Conservation (phyloP, 2,113 vertebrate genomes). For the Probosciger aterrimus region DNA sequence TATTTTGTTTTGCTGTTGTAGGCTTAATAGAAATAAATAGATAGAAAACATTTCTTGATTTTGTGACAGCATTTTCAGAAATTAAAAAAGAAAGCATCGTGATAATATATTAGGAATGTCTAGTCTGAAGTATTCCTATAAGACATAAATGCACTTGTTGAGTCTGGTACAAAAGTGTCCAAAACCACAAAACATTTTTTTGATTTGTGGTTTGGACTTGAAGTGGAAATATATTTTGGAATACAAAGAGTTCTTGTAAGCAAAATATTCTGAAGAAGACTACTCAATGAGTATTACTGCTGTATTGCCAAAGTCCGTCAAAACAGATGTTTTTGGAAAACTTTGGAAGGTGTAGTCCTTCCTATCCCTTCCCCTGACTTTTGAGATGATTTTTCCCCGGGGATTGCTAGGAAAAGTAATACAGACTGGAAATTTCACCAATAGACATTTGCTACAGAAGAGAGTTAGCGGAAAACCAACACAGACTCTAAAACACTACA, state of each 20-base stretch:
- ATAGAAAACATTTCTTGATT: neutral
- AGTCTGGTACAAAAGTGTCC: neutral
- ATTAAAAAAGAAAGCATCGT: neutral
- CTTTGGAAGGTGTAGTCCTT: neutral
- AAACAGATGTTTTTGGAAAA: neutral
- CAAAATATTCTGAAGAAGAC: neutral
- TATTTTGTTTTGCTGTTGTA: neutral
- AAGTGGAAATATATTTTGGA: neutral
- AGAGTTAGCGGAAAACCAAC: neutral
- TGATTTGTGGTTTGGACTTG: neutral
- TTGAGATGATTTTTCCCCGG: neutral
- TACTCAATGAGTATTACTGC: neutral
- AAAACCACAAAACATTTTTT: neutral
- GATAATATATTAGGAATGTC: neutral
- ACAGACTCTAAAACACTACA: neutral
- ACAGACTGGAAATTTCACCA: neutral
- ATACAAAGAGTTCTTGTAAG: neutral
- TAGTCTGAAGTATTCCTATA: neutral
- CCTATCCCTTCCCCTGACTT: neutral
- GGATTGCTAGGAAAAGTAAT: neutral
- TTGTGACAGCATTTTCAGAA: neutral
- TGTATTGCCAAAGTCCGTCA: neutral
- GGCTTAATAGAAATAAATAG: neutral
- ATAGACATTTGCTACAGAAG: neutral
- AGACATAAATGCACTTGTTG: neutral